phyloP scores from a whole-genome alignment of 1,140 invertebrate species.

The Drosophila nebulosa region DNA sequence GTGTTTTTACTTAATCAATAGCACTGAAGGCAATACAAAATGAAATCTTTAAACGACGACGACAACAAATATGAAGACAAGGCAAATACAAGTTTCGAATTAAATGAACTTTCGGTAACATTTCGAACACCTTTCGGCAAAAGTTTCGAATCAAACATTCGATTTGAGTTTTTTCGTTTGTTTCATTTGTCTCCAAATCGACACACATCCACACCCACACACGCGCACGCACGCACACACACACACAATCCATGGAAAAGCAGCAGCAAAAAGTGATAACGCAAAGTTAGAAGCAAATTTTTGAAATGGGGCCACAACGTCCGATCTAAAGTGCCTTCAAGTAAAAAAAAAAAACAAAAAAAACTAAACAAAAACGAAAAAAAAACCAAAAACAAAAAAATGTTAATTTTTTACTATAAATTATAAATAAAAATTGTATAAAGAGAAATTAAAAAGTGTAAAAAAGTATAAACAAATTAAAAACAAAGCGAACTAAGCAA shows the following conservation, averaged over 20 bases:
- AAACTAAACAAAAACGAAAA: constrained; percentile 83
- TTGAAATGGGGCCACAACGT: constrained; percentile 88
- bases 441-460: constrained; percentile 82
- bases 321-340: constrained; percentile 94
- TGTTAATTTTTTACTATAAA: constrained; percentile 89
- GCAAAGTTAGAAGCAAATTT: constrained; percentile 72
- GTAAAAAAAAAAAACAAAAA: constrained; percentile 85
- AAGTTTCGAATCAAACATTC: constrained; percentile 72
- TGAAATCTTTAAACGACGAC: constrained; percentile 55
- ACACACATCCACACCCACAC: constrained; percentile 43
- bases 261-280: constrained; percentile 15
- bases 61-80: constrained; percentile 63
- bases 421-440: constrained; percentile 81
- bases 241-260: constrained; percentile 7
- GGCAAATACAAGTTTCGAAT: constrained; percentile 73
- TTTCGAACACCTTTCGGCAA: constrained; percentile 76
- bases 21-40: constrained; percentile 80
- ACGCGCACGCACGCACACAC: too few relatives aligned
- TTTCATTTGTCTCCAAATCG: constrained; percentile 70
- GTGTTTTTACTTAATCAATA: constrained; percentile 67
- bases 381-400: constrained; percentile 80
- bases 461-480: constrained; percentile 68
- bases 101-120: constrained; percentile 65
- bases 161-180: constrained; percentile 67
- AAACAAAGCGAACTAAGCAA: constrained; percentile 49